Base-by-base conservation (phyloP, 2,888 invertebrate genomes). In the Baronia brevicornis region DNA sequence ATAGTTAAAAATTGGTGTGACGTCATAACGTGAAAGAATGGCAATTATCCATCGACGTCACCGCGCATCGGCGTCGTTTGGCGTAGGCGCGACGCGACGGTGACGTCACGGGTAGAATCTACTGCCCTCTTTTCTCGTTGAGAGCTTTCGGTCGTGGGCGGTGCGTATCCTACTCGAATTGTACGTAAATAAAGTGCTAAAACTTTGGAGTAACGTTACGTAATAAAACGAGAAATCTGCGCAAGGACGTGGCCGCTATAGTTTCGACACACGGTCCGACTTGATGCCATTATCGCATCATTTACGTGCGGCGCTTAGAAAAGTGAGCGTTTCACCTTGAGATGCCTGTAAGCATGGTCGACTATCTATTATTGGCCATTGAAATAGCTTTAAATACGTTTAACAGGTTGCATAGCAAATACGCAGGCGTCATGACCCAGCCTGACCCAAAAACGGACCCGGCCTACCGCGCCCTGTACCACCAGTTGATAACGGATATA, bases 391-490 rank as follows among this genome's bases (percentile, higher is more conserved):
- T 64, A 68, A 65, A 66, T 68, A 58, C 57, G 59, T 60, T 67
- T 44, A 49, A 60, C 60, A 56, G 68, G 65, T 63, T 56, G 55
- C 53, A 54, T 56, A 48, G 51, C 45, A 42, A 66, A 51, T 58
- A 74, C 80, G 82, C 82, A 82, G 72, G 82, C 82, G 82, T 71
- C 70, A 62, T 82, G 82, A 84, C 82, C 82, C 60, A 77, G 63
- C 61, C 69, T 79, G 82, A 84, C 82, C 82, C 75, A 82, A 80
- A 80, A 80, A 70, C 72, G 60, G 60, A 65, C 60, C 60, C 62
- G 69, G 60, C 61, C 66, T 62, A 66, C 71, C 70, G 64, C 70
- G 61, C 73, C 70, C 61, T 58, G 58, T 60, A 58, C 57, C 58
- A 58, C 68, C 61, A 66, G 61, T 70, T 69, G 67, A 72, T 75